Evolutionary conservation across 1,140 invertebrate genomes (phyloP), one percentile per base, ranked within the genome.

Genomic region (Drosophila oshimai): DNA sequence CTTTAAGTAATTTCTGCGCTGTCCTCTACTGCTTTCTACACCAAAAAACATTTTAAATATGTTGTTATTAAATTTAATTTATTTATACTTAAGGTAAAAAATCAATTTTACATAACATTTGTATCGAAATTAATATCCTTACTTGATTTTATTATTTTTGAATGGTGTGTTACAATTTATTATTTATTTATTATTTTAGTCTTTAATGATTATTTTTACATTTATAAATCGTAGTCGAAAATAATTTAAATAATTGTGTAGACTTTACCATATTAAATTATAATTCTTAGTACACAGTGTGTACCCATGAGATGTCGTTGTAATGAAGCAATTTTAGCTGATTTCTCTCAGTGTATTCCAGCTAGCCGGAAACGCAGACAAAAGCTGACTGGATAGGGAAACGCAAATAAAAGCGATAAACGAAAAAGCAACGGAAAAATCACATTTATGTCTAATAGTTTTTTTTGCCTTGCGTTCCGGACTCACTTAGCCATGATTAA

Each of bases 1-100:
- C 79, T 67, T 84, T 86, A 84, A 84, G 80, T 86, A 79, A 86
- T 86, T 84, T 84, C 80, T 79, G 78, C 62, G 39, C 70, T 58
- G 62, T 44, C 50, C 61, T 49, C 33, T 24, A 4, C 12, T 26
- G 33, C 15, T 28, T 41, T 24, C 9, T 9, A 17, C 46, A 57
- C 46, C 2, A 6, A 33, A 3, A 33, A 53, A 55, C 17, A 26
- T 6, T 15, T 10, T 0, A 12, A 0, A 9, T 28, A 0, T 28
- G 26, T 4, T 28, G 1, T 1, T 10, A 10, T n/a, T n/a, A n/a
- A n/a, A n/a, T n/a, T 4, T n/a, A n/a, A 3, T n/a, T 29, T 15
- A 0, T 3, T 13, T 18, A 7, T 20, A 13, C n/a, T 13, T 1
- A 22, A 15, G 2, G 9, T 12, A 9, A 2, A 37, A 37, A 37